These are phyloP conservation scores for Aldabrachelys gigantea DNA, from an alignment of 2,113 vertebrate species.

Conservation along the genomic window DNA sequence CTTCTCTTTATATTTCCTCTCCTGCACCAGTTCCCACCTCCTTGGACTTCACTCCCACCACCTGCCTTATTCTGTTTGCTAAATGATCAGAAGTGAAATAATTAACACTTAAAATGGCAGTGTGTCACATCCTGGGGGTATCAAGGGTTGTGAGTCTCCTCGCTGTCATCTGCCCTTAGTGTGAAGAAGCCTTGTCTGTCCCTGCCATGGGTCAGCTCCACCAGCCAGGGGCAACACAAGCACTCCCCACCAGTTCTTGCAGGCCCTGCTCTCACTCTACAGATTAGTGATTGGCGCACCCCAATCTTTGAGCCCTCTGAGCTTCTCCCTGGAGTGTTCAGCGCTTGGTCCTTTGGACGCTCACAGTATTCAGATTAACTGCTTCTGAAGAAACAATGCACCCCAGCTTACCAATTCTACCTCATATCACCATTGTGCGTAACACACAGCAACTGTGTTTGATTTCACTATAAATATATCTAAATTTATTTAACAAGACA, in stretches of 20 bases:
- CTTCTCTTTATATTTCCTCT: not conserved
- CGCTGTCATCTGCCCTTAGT: not conserved
- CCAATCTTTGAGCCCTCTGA: not conserved
- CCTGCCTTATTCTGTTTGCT: constrained; percentile 43
- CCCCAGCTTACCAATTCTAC: not conserved
- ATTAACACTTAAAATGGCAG: constrained; percentile 49
- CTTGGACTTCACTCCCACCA: not conserved
- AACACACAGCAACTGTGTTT: not conserved
- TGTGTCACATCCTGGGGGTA: not conserved
- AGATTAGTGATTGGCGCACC: not conserved
- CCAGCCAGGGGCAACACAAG: not conserved
- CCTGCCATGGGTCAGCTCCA: not conserved
- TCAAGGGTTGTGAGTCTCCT: not conserved
- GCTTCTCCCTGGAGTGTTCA: not conserved
- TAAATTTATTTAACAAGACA: not conserved
- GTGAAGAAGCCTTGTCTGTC: not conserved
- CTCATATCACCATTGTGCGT: not conserved
- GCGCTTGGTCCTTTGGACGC: not conserved
- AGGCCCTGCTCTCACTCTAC: not conserved
- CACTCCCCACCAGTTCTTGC: not conserved
- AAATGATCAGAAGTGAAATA: constrained; percentile 49
- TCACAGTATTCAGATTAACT: not conserved
- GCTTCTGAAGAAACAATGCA: not conserved
- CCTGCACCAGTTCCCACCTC: not conserved
- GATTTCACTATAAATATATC: not conserved